phyloP scores from a whole-genome alignment of 2,113 vertebrate species.

The Anoura caudifer region DNA sequence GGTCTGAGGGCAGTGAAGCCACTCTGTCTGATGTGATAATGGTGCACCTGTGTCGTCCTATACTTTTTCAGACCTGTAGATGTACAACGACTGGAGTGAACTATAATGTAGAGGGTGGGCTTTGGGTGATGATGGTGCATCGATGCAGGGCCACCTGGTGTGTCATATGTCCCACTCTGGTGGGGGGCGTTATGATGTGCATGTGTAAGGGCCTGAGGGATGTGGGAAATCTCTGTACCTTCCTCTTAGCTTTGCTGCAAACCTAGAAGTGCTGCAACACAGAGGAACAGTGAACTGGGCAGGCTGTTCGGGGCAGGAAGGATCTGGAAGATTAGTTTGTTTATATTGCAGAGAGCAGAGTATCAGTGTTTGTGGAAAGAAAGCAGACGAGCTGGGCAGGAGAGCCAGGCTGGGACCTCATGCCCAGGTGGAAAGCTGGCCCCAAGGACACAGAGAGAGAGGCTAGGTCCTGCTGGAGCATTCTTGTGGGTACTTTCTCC shows the following conservation, averaged over 20 bases:
- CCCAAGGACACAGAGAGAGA: no score
- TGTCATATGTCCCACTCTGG: neutral
- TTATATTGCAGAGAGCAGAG: neutral
- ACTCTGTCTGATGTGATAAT: neutral
- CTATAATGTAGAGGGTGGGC: rapidly evolving
- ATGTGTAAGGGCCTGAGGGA: no score
- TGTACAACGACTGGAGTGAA: neutral
- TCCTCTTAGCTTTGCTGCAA: neutral
- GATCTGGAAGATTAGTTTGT: neutral
- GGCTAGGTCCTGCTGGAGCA: no score
- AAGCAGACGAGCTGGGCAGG: neutral
- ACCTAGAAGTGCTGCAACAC: neutral
- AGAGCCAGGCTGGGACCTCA: neutral
- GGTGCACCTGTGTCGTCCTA: no score
- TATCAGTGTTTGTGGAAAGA: neutral
- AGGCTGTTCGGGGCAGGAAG: neutral
- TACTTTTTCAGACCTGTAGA: neutral
- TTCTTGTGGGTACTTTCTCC: neutral
- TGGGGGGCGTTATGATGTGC: no score
- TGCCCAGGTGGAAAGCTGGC: neutral
- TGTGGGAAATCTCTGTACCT: no score
- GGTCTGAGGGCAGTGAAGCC: neutral
- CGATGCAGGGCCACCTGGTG: rapidly evolving
- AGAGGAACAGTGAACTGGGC: neutral
- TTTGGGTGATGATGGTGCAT: neutral